These are phyloP conservation scores for Enteromius fasciolatus DNA, from an alignment of 2,797 vertebrate genomes.

Conservation along the genomic window DNA sequence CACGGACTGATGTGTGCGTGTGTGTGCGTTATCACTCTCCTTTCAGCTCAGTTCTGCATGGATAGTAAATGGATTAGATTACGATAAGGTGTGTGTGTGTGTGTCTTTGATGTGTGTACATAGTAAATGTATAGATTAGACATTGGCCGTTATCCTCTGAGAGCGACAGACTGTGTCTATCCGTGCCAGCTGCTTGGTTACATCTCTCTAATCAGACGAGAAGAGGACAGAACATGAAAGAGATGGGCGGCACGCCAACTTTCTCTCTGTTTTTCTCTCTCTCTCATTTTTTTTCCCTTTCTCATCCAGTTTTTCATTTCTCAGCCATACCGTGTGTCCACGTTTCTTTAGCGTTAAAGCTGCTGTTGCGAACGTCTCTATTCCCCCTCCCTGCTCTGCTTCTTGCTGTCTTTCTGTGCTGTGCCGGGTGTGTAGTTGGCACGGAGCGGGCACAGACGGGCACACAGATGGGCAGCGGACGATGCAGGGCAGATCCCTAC, in stretches of 20 bases:
- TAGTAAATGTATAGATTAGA: constrained; percentile 62
- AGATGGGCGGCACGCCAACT: constrained; percentile 73
- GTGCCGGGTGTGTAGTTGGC: constrained; percentile 70
- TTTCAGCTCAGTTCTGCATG: constrained; percentile 40
- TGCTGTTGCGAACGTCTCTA: constrained; percentile 11
- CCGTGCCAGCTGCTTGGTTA: constrained; percentile 56
- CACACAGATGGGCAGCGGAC: constrained; percentile 84
- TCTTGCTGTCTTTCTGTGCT: constrained; percentile 39
- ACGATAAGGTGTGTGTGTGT: constrained; percentile 38
- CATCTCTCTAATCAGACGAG: constrained; percentile 77
- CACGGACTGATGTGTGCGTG: constrained; percentile 27
- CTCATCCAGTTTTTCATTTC: constrained; percentile 14
- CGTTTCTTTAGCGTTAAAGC: constrained; percentile 12
- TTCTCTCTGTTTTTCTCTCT: constrained; percentile 62
- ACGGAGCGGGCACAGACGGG: constrained; percentile 82
- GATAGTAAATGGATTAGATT: constrained; percentile 51
- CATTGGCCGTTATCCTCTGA: constrained; percentile 50
- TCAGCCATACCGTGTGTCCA: constrained; percentile 6
- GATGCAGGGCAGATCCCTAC: constrained; percentile 77
- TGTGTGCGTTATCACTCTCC: constrained; percentile 35
- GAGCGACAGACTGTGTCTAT: constrained; percentile 50
- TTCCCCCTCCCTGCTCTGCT: constrained; percentile 28
- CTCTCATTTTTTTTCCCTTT: constrained; percentile 4
- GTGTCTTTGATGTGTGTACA: constrained; percentile 40
- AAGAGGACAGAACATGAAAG: constrained; percentile 76